A percentile compares a stretch with the other conserved stretches of the same genome.
Conservation (phyloP, 2,888 invertebrate genomes). For the Meteorus cinctellus region DNA sequence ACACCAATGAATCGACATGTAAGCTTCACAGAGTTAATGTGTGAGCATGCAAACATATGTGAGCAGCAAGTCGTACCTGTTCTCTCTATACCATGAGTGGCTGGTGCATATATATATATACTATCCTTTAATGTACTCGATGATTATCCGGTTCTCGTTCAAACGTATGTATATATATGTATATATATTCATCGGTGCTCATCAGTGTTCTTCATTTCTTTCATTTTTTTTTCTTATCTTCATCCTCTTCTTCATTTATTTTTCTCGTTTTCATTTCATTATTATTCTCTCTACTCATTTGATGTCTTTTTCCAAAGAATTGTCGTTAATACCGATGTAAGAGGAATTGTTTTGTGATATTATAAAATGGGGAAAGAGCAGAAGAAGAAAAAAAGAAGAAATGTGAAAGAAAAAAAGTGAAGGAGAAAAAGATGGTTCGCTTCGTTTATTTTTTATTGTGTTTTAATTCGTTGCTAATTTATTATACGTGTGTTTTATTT, state of each 20-base stretch:
- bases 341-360: background rate
- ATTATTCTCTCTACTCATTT: background rate
- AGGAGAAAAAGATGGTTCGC: background rate
- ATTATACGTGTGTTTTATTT: background rate
- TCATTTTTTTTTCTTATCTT: background rate
- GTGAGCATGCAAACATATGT: conserved; percentile 6
- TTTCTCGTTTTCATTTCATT: background rate
- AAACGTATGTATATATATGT: background rate
- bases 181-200: background rate
- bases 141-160: background rate
- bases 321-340: background rate
- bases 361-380: background rate
- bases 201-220: background rate
- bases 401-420: background rate
- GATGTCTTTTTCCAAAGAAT: background rate
- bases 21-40: conserved; percentile 3
- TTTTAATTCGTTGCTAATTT: background rate
- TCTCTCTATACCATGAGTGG: background rate
- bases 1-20: conserved; percentile 10
- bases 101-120: background rate
- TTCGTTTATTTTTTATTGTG: background rate
- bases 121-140: background rate
- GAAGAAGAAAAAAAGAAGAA: background rate
- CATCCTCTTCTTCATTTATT: background rate
- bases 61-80: background rate